These are phyloP conservation scores for Caenorhabditis imperialis DNA, from an alignment of 2,888 invertebrate genomes.

Conservation along the genomic window DNA sequence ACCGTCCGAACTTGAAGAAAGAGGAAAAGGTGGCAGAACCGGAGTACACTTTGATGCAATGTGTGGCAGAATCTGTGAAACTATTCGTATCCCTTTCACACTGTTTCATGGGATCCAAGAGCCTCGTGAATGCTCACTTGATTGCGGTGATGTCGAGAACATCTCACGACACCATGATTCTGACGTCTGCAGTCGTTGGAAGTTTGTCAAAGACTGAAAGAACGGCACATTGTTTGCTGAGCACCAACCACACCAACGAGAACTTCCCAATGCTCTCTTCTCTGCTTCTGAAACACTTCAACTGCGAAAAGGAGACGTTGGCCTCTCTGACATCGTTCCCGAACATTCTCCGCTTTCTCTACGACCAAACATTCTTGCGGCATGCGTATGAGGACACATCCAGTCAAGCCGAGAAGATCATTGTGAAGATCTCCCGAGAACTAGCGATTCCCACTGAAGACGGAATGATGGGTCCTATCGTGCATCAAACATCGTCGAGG, in stretches of 20 bases:
- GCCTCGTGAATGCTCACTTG: constrained; percentile 55
- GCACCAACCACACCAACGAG: constrained; percentile 24
- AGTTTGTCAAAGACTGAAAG: constrained; percentile 48
- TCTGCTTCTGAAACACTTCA: constrained; percentile 86
- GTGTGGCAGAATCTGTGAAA: constrained; percentile 86
- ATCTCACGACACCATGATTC: constrained; percentile 6
- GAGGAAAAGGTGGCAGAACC: constrained; percentile 31
- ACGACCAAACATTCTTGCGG: constrained; percentile 66
- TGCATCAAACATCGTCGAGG: constrained; percentile 81
- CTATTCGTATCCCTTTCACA: constrained; percentile 94
- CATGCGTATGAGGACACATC: constrained; percentile 34
- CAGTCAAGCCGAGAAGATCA: constrained; percentile 61
- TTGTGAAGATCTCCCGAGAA: constrained; percentile 83
- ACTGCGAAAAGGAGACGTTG: constrained; percentile 46
- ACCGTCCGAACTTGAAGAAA: constrained; percentile 21
- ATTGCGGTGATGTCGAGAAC: constrained; percentile 48
- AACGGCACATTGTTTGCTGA: constrained; percentile 32
- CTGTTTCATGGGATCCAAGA: constrained; percentile 90
- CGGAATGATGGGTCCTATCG: constrained; percentile 49
- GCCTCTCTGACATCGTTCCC: constrained; percentile 62
- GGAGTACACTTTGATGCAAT: constrained; percentile 31
- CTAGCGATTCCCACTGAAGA: constrained; percentile 81
- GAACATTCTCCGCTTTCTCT: constrained; percentile 70
- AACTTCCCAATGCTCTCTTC: constrained; percentile 82
- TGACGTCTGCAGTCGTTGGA: constrained; percentile 59